These are phyloP conservation scores for Heliconius charithonia DNA, from an alignment of 2,888 invertebrate genomes.

Conservation along the genomic window DNA sequence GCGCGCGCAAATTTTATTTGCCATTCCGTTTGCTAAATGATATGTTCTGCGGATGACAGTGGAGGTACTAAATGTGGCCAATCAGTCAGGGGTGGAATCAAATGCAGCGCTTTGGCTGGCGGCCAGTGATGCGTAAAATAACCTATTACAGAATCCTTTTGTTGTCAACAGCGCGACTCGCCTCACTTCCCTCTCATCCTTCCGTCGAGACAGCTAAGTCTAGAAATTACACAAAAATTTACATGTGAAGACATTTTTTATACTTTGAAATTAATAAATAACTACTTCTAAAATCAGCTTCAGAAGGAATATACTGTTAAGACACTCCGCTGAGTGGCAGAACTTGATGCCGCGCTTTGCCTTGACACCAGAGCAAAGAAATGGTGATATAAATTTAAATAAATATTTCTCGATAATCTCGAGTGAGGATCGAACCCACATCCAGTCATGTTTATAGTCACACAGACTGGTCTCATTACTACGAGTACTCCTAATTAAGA, in stretches of 20 bases:
- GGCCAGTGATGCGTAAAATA: constrained; percentile 64
- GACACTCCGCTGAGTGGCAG: too few relatives aligned
- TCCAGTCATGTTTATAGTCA: too few relatives aligned
- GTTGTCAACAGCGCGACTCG: constrained; percentile 57
- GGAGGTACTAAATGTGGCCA: constrained; percentile 54
- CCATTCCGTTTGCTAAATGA: constrained; percentile 50
- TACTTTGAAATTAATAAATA: background rate
- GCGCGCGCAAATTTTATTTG: constrained; percentile 48
- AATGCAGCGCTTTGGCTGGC: constrained; percentile 61
- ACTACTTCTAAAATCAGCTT: too few relatives aligned
- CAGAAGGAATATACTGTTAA: too few relatives aligned
- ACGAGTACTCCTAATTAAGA: too few relatives aligned
- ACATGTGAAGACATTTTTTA: constrained; percentile 21
- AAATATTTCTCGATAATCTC: too few relatives aligned
- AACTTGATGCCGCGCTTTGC: too few relatives aligned
- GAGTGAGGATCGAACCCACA: too few relatives aligned
- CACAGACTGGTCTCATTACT: too few relatives aligned
- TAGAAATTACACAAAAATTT: constrained; percentile 47
- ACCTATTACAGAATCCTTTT: constrained; percentile 67
- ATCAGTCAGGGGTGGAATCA: constrained; percentile 56
- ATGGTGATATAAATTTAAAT: too few relatives aligned
- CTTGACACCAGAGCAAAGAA: too few relatives aligned
- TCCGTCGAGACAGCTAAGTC: constrained; percentile 37
- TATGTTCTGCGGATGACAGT: constrained; percentile 59
- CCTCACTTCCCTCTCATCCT: constrained; percentile 49